phyloP scores from a whole-genome alignment of 2,888 invertebrate genomes.

The Maniola hyperantus region DNA sequence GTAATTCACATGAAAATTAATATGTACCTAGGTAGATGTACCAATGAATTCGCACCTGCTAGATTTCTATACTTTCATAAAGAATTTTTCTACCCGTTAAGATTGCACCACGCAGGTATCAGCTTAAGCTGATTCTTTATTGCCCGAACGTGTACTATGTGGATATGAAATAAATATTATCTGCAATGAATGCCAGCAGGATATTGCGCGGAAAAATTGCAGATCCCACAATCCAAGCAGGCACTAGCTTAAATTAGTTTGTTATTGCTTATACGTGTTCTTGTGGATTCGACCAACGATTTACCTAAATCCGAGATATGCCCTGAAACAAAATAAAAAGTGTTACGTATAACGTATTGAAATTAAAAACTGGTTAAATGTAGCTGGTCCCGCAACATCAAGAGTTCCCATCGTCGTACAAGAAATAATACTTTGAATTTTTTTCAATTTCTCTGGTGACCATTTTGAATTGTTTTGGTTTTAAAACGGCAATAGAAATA shows the following conservation, averaged over 20 bases:
- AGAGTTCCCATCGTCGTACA: no score
- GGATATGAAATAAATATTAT: constrained; percentile 16
- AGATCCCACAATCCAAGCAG: constrained; percentile 6
- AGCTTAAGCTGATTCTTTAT: constrained; percentile 12
- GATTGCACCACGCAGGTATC: constrained; percentile 14
- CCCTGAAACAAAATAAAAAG: no score
- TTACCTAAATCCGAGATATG: background rate
- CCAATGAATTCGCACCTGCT: no score
- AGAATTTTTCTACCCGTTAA: constrained; percentile 9
- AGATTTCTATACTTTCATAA: background rate
- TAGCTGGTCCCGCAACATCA: no score
- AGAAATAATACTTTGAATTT: no score
- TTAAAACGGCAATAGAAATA: no score
- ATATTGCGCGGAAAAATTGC: constrained; percentile 13
- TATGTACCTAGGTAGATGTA: no score
- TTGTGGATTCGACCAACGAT: background rate
- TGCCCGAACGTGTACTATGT: constrained; percentile 11
- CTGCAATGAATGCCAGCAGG: constrained; percentile 12
- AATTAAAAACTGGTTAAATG: no score
- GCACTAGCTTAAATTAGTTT: constrained; percentile 16
- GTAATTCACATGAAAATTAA: no score
- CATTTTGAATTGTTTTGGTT: no score
- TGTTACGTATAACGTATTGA: no score
- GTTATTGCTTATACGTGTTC: constrained; percentile 9
- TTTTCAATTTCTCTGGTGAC: no score